phyloP scores from a whole-genome alignment of 37 sponge, comb jelly and placozoan genomes.

The Halichondria panicea region DNA sequence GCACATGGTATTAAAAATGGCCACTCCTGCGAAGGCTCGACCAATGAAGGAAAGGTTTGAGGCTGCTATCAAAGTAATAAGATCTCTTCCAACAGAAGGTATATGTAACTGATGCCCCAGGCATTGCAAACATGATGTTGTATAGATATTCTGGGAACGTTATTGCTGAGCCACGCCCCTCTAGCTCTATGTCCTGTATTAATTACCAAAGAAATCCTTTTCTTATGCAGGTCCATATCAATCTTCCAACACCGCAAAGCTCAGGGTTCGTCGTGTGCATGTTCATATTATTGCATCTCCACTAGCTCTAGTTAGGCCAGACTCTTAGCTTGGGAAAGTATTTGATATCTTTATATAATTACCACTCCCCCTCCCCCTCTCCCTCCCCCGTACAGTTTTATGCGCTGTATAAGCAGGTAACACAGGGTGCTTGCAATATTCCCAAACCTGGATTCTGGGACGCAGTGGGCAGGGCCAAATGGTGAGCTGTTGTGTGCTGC shows the following conservation, averaged over 20 bases:
- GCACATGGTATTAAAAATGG: not conserved
- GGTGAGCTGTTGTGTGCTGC: slow-evolving; percentile 11
- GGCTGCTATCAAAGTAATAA: slow-evolving; percentile 55
- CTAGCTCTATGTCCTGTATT: not conserved
- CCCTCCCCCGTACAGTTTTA: slow-evolving; percentile 55
- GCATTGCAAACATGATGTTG: not conserved
- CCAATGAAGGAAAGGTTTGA: slow-evolving; percentile 55
- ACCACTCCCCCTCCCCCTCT: not conserved
- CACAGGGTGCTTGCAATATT: slow-evolving; percentile 55
- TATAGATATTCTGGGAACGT: not conserved
- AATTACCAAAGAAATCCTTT: not conserved
- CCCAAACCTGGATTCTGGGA: slow-evolving; percentile 71
- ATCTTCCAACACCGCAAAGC: slow-evolving; percentile 56
- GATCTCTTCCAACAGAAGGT: slow-evolving; percentile 76
- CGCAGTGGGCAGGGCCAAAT: slow-evolving; percentile 52
- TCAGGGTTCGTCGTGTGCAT: slow-evolving; percentile 33
- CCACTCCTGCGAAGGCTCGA: not conserved
- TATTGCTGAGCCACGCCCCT: not conserved
- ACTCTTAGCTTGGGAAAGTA: not conserved
- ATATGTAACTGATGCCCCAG: not conserved
- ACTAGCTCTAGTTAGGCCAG: not conserved
- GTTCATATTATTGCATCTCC: not conserved
- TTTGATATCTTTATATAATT: not conserved
- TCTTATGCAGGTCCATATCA: slow-evolving; percentile 58
- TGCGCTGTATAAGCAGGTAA: slow-evolving; percentile 80